These are phyloP conservation scores for Plutella xylostella DNA, from an alignment of 2,888 invertebrate species.

Conservation along the genomic window DNA sequence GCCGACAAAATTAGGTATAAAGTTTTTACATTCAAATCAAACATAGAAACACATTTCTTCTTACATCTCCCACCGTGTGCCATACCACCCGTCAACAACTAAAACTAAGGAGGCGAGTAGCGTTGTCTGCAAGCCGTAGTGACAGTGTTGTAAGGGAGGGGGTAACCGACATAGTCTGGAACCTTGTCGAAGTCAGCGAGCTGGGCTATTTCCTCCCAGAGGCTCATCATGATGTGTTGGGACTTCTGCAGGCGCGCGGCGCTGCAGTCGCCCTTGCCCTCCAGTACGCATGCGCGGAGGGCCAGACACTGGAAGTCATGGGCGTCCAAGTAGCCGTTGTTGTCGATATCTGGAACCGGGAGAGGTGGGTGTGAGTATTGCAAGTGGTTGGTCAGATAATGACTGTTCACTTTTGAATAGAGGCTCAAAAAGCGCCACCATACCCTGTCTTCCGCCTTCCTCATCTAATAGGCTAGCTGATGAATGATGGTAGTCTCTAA, in stretches of 20 bases:
- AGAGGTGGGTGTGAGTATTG: background rate
- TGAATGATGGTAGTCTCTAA: too few species aligned
- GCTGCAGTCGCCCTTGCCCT: slow-evolving; percentile 86
- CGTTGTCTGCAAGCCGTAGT: slow-evolving; percentile 22
- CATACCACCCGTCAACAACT: too few species aligned
- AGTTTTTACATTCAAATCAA: too few species aligned
- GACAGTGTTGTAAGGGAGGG: slow-evolving; percentile 30
- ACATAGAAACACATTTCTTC: too few species aligned
- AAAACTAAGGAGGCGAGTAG: slow-evolving; percentile 14
- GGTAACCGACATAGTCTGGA: slow-evolving; percentile 67
- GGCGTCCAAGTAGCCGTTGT: slow-evolving; percentile 85
- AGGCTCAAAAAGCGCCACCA: background rate
- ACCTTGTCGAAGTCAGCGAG: slow-evolving; percentile 91
- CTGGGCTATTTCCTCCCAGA: slow-evolving; percentile 89
- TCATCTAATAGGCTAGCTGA: background rate
- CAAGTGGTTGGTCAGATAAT: background rate
- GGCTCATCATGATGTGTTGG: slow-evolving; percentile 83
- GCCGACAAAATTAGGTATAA: too few species aligned
- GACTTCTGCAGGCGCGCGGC: slow-evolving; percentile 78
- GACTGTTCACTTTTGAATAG: background rate
- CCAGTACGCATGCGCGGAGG: slow-evolving; percentile 82
- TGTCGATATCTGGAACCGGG: slow-evolving; percentile 78
- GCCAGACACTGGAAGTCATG: slow-evolving; percentile 88
- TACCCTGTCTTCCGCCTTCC: background rate
- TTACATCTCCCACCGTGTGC: too few species aligned